phyloP scores from a whole-genome alignment of 2,888 invertebrate genomes.

The Phaonia tiefii region DNA sequence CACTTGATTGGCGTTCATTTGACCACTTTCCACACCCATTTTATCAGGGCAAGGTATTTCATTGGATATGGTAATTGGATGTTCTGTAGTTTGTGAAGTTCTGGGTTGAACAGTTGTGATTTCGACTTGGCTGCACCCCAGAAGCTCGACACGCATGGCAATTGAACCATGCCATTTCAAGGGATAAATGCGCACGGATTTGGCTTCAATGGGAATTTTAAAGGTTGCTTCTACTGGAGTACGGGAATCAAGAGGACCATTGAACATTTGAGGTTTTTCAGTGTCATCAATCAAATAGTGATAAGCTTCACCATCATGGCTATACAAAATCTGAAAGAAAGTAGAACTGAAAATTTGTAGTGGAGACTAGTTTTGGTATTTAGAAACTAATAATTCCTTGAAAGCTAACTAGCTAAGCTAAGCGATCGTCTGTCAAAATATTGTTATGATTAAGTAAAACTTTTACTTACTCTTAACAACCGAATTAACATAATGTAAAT shows the following conservation, averaged over 20 bases:
- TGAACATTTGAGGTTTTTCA: constrained; percentile 84
- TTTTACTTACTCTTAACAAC: too few relatives aligned
- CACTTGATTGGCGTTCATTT: constrained; percentile 85
- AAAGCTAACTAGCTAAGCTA: too few relatives aligned
- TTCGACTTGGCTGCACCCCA: constrained; percentile 84
- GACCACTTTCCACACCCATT: constrained; percentile 86
- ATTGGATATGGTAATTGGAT: constrained; percentile 36
- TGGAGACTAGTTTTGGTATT: too few relatives aligned
- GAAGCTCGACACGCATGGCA: constrained; percentile 86
- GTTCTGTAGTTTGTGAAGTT: constrained; percentile 48
- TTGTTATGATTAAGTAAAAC: too few relatives aligned
- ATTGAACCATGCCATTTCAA: constrained; percentile 88
- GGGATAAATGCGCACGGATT: constrained; percentile 87
- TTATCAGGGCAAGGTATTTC: constrained; percentile 84
- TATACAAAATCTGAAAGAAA: constrained; percentile 82
- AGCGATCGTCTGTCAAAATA: too few relatives aligned
- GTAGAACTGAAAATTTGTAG: background rate
- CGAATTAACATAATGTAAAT: too few relatives aligned
- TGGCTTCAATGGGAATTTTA: constrained; percentile 87
- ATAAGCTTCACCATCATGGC: constrained; percentile 84
- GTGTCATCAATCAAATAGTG: constrained; percentile 83
- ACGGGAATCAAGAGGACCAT: constrained; percentile 85
- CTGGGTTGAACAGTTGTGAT: constrained; percentile 47
- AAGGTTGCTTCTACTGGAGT: constrained; percentile 85
- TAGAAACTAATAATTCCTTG: too few relatives aligned